phyloP scores from a whole-genome alignment of 2,797 vertebrate genomes.

The Gymnoscopelus microlampas region DNA sequence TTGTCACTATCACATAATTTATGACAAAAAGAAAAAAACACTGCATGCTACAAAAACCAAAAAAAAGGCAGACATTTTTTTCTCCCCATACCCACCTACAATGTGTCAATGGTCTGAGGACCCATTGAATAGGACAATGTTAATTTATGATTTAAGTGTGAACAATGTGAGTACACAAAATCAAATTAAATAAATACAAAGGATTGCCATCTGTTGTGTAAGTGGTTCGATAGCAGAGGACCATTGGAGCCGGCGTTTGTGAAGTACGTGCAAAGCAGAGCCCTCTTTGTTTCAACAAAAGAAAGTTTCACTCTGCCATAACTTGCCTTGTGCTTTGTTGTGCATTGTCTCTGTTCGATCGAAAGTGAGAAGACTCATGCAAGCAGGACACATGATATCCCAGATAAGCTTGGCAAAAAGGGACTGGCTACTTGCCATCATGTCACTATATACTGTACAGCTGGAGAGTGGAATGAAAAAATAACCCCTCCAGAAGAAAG shows the following conservation, averaged over 20 bases:
- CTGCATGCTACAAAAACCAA: constrained; percentile 34
- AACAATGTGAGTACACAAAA: constrained; percentile 1
- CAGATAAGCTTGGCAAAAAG: constrained; percentile 23
- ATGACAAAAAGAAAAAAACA: constrained; percentile 33
- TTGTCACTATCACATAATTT: constrained; percentile 57
- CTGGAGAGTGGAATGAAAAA: constrained; percentile 26
- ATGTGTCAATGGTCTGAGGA: constrained; percentile 24
- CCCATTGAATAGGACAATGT: constrained; percentile 19
- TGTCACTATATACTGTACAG: constrained; percentile 22
- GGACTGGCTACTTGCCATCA: not conserved
- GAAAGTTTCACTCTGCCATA: constrained; percentile 56
- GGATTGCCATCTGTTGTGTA: constrained; percentile 26
- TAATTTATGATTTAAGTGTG: constrained; percentile 28
- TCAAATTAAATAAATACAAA: constrained; percentile 11
- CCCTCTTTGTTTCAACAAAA: constrained; percentile 36
- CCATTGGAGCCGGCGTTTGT: constrained; percentile 34
- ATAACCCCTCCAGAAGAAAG: constrained; percentile 14
- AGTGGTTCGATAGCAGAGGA: constrained; percentile 29
- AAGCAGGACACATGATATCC: constrained; percentile 35
- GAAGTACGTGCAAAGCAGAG: constrained; percentile 46
- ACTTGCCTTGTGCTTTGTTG: constrained; percentile 54
- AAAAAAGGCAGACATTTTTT: constrained; percentile 33
- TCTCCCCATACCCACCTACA: constrained; percentile 34
- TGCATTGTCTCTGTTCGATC: constrained; percentile 42
- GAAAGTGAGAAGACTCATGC: constrained; percentile 33